A percentile compares a stretch with the other conserved stretches of the same genome.
phyloP scores from a whole-genome alignment of 2,888 invertebrate species.

The Drosophila paranaensis region DNA sequence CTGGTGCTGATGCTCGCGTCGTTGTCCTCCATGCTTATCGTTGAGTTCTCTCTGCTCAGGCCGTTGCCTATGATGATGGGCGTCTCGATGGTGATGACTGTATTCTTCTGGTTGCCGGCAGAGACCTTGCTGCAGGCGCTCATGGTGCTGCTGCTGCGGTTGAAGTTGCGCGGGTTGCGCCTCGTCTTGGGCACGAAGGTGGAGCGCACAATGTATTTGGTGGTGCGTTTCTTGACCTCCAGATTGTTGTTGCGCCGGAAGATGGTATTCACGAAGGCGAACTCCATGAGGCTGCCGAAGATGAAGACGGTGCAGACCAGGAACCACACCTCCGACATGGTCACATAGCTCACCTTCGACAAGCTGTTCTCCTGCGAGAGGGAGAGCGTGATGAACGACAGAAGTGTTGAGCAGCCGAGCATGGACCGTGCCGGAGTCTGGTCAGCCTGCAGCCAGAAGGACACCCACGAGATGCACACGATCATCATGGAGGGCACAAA shows the following conservation, averaged over 20 bases:
- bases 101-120: constrained; percentile 38
- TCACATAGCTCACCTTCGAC: constrained; percentile 95
- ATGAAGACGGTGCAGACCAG: constrained; percentile 93
- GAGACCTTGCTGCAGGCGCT: constrained; percentile 81
- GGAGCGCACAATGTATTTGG: constrained; percentile 93
- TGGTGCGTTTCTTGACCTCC: constrained; percentile 86
- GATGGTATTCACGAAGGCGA: constrained; percentile 95
- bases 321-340: constrained; percentile 96
- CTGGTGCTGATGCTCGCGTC: constrained; percentile 38
- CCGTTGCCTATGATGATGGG: constrained; percentile 88
- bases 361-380: constrained; percentile 92
- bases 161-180: constrained; percentile 86
- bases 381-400: constrained; percentile 94
- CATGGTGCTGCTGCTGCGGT: constrained; percentile 85
- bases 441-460: constrained; percentile 95
- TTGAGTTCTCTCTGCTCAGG: constrained; percentile 50
- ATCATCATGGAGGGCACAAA: constrained; percentile 94
- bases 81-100: constrained; percentile 74
- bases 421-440: constrained; percentile 93
- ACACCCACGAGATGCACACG: constrained; percentile 94
- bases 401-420: constrained; percentile 92
- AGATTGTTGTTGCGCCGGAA: constrained; percentile 90
- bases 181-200: constrained; percentile 92
- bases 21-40: constrained; percentile 57
- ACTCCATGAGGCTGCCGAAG: constrained; percentile 93